A percentile compares a stretch with the other conserved stretches of the same genome.
Conservation (phyloP, 2,888 invertebrate genomes). For the Agonopterix heracliana region DNA sequence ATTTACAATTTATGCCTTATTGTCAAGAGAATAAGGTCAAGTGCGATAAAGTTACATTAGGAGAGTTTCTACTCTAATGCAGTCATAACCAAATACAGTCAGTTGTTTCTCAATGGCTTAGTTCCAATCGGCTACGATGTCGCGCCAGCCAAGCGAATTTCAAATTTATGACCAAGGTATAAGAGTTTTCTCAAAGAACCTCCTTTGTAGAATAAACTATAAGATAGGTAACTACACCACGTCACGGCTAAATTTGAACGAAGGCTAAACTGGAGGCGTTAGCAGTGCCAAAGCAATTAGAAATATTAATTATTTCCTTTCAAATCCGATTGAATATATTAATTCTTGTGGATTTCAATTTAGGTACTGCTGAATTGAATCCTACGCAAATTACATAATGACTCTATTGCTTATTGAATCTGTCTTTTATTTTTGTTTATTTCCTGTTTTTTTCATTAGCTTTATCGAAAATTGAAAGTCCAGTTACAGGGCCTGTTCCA, state of each 20-base stretch:
- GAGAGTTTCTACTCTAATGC: constrained; percentile 45
- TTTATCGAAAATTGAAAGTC: no score
- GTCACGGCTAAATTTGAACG: constrained; percentile 65
- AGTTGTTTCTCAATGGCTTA: constrained; percentile 44
- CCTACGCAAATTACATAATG: constrained; percentile 5
- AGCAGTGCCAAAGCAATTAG: constrained; percentile 56
- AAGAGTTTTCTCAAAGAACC: no score
- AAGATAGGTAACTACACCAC: constrained; percentile 33
- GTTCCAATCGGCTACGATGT: no score
- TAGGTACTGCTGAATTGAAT: constrained; percentile 1
- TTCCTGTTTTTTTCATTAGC: no score
- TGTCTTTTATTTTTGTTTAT: no score
- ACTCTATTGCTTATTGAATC: neutral
- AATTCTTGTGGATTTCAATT: constrained; percentile 18
- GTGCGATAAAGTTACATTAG: constrained; percentile 43
- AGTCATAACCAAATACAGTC: constrained; percentile 58
- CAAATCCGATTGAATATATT: constrained; percentile 52
- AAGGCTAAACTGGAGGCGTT: constrained; percentile 68
- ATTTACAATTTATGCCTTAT: constrained; percentile 33
- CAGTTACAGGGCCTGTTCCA: no score
- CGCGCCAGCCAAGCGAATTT: no score
- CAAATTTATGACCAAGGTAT: no score
- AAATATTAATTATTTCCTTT: constrained; percentile 68
- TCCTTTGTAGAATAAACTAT: no score
- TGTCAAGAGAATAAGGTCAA: constrained; percentile 43